Evolutionary conservation across 1,140 invertebrate species (phyloP).

Genomic region (Melipona quadrifasciata): DNA sequence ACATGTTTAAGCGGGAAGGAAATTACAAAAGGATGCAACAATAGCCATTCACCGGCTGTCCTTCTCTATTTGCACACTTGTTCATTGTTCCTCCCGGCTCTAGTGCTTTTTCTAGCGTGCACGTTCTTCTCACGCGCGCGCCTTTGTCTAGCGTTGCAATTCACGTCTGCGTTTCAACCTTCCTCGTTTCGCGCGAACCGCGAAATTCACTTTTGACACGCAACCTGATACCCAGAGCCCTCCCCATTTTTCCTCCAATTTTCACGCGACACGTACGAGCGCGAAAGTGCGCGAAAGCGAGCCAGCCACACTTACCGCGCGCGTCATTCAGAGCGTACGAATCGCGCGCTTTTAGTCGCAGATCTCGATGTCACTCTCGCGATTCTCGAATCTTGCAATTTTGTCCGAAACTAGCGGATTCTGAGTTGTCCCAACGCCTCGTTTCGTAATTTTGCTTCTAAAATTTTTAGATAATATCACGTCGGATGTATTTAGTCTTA

Average conservation of each 20-base stretch:
- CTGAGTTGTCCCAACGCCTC: too few relatives aligned
- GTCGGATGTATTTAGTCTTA: too few relatives aligned
- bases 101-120: background rate
- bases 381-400: too few relatives aligned
- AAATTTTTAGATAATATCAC: too few relatives aligned
- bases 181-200: background rate
- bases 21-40: background rate
- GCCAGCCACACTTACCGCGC: background rate
- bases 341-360: background rate
- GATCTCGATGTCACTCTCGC: background rate
- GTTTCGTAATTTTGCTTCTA: too few relatives aligned
- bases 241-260: background rate
- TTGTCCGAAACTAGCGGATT: too few relatives aligned
- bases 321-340: background rate
- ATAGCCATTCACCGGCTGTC: background rate
- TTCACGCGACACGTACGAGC: background rate
- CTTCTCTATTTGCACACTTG: background rate
- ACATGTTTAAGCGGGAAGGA: too few relatives aligned
- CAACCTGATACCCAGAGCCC: background rate
- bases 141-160: background rate
- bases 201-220: constrained; percentile 2
- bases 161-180: background rate
- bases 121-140: background rate
- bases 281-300: background rate
- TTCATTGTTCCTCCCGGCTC: background rate